These are phyloP conservation scores for Platysternon megacephalum DNA, from an alignment of 2,113 vertebrate species.

Conservation along the genomic window DNA sequence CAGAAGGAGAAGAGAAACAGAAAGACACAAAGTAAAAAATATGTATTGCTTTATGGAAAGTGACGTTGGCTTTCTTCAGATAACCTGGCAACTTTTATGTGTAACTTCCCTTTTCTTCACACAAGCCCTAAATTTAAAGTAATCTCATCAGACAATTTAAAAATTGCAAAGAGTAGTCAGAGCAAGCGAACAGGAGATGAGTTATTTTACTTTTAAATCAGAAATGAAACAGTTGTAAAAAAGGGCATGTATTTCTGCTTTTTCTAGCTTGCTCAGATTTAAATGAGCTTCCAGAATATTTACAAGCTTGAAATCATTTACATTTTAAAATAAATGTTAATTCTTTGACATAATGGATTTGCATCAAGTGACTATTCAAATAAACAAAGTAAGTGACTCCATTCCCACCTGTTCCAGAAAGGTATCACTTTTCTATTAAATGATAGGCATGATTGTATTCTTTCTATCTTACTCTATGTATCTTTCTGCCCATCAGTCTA, in stretches of 20 bases:
- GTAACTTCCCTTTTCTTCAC: conserved; percentile 34
- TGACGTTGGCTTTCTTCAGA: not conserved
- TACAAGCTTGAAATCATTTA: not conserved
- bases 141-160: conserved; percentile 58
- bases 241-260: not conserved
- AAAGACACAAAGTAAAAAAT: not conserved
- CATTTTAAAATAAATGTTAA: not conserved
- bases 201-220: not conserved
- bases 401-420: not conserved
- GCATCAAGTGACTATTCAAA: conserved; percentile 34
- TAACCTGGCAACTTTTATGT: conserved; percentile 34
- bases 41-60: not conserved
- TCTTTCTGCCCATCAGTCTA: conserved; percentile 25
- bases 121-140: conserved; percentile 67
- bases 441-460: not conserved
- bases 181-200: not conserved
- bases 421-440: conserved; percentile 35
- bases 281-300: not conserved
- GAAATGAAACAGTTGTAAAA: not conserved
- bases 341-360: not conserved
- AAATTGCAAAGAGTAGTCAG: conserved; percentile 4
- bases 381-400: not conserved
- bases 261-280: not conserved
- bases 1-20: not conserved
- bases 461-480: conserved; percentile 49